A percentile compares a stretch with the other conserved stretches of the same genome.
These are phyloP conservation scores for Agrotis clavis DNA, from an alignment of 2,888 invertebrate genomes.

Conservation along the genomic window DNA sequence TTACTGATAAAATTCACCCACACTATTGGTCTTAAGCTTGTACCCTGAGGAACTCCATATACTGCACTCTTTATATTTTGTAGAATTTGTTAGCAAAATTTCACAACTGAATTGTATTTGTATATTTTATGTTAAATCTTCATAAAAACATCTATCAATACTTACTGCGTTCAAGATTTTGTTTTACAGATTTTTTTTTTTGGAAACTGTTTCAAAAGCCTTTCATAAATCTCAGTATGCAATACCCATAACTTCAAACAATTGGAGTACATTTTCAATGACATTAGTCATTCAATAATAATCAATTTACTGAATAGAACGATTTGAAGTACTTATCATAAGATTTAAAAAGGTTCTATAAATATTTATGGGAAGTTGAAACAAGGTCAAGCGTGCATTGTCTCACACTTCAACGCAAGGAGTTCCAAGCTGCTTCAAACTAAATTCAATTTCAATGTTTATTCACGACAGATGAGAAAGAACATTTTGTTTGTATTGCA, in stretches of 20 bases:
- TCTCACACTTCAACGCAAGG: conserved; percentile 24
- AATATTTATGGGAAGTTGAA: conserved; percentile 27
- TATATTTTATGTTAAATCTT: not conserved
- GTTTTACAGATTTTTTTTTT: not conserved
- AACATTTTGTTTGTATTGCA: conserved; percentile 37
- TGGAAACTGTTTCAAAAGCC: not conserved
- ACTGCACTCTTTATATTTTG: not conserved
- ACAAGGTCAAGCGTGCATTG: conserved; percentile 42
- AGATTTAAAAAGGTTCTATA: not conserved
- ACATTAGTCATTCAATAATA: not conserved
- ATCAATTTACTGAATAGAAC: not conserved
- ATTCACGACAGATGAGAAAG: conserved; percentile 40
- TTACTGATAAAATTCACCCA: no score
- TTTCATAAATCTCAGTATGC: not conserved
- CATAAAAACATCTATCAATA: conserved; percentile 12
- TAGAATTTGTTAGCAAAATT: not conserved
- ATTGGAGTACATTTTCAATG: not conserved
- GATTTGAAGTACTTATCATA: not conserved
- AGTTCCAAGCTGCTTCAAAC: conserved; percentile 37
- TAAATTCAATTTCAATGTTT: conserved; percentile 47
- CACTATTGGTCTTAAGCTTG: not conserved
- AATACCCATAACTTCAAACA: not conserved
- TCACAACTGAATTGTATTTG: conserved; percentile 19
- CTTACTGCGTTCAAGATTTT: not conserved
- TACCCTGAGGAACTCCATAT: not conserved